Evolutionary conservation across 2,888 invertebrate species (phyloP).

Genomic region (Noctua janthina): DNA sequence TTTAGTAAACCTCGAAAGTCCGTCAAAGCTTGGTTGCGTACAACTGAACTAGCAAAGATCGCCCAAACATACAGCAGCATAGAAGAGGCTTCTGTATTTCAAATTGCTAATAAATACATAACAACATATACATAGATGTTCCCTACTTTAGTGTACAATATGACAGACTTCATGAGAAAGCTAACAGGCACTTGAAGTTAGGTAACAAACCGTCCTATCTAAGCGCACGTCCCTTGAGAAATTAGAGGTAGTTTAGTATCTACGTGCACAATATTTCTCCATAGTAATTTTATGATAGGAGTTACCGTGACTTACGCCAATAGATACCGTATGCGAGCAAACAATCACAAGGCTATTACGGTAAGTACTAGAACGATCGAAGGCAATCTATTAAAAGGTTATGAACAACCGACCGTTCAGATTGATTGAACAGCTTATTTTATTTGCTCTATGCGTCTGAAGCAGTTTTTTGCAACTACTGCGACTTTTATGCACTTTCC

Average conservation of each 20-base stretch:
- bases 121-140: background rate
- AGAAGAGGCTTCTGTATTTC: background rate
- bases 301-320: constrained; percentile 66
- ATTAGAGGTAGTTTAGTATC: constrained; percentile 58
- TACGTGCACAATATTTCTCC: constrained; percentile 59
- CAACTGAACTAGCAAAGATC: background rate
- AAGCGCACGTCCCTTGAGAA: constrained; percentile 62
- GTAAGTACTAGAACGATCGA: constrained; percentile 82
- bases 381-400: constrained; percentile 86
- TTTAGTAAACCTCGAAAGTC: background rate
- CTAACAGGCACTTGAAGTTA: constrained; percentile 46
- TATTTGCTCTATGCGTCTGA: constrained; percentile 78
- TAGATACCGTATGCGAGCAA: constrained; percentile 67
- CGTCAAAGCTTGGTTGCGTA: background rate
- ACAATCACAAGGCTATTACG: constrained; percentile 80
- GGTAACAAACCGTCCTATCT: constrained; percentile 48
- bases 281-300: constrained; percentile 62
- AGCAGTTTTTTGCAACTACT: constrained; percentile 52
- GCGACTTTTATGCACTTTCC: constrained; percentile 42
- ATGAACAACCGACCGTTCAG: constrained; percentile 76
- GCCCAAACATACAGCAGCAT: constrained; percentile 1
- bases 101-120: constrained; percentile 8
- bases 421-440: constrained; percentile 84
- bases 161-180: constrained; percentile 33
- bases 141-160: constrained; percentile 1